Percentiles rank a stretch among this genome's conserved stretches.
Evolutionary conservation across 1,140 invertebrate species (phyloP).

Genomic region (Mizuhopecten yessoensis): DNA sequence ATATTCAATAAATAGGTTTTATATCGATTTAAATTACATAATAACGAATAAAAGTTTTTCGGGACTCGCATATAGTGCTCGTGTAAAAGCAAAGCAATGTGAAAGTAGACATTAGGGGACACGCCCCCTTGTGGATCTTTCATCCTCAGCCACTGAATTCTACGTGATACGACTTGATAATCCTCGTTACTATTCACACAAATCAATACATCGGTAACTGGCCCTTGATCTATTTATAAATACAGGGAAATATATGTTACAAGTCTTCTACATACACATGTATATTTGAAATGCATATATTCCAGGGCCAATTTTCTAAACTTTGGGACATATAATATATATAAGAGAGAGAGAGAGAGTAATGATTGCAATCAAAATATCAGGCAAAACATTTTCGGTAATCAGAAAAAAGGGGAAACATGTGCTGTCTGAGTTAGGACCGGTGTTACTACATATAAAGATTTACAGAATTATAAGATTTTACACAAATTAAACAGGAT

Average conservation of each 20-base stretch:
- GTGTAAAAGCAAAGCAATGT: neutral
- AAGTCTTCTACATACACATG: neutral
- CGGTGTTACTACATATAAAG: neutral
- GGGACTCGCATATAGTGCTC: neutral
- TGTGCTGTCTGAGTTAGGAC: neutral
- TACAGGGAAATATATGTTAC: neutral
- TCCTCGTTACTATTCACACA: neutral
- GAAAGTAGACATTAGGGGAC: neutral
- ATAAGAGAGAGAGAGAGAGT: too few species aligned
- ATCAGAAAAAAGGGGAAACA: neutral
- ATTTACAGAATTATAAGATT: neutral
- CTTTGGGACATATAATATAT: neutral
- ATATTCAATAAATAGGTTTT: neutral
- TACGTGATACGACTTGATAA: neutral
- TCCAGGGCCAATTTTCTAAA: neutral
- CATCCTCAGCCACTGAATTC: neutral
- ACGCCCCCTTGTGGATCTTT: neutral
- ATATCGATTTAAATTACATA: neutral
- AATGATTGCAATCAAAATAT: too few species aligned
- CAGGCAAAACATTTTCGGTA: too few species aligned
- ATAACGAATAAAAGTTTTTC: neutral
- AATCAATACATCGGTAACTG: conserved; percentile 17
- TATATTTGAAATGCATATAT: neutral
- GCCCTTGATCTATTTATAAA: conserved; percentile 29
- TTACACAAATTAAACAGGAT: neutral